These are phyloP conservation scores for Acrocephalus scirpaceus DNA, from an alignment of 2,797 vertebrate species.

Conservation along the genomic window DNA sequence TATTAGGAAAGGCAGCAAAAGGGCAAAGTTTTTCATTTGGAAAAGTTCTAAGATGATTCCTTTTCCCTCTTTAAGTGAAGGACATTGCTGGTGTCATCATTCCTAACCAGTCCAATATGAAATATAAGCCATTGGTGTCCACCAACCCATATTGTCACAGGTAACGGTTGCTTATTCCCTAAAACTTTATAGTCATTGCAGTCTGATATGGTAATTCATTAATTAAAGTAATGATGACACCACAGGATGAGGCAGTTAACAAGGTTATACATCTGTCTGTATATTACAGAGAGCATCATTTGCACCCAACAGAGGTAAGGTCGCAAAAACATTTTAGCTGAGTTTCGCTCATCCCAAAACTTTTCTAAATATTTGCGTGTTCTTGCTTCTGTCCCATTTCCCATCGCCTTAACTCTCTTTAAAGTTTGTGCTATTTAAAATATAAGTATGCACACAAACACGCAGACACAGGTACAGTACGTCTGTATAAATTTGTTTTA, in stretches of 20 bases:
- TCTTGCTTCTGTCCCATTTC: background rate
- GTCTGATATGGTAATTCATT: constrained; percentile 69
- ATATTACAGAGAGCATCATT: constrained; percentile 1
- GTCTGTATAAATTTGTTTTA: background rate
- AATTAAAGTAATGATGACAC: constrained; percentile 70
- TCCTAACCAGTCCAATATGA: constrained; percentile 40
- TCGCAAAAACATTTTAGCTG: background rate
- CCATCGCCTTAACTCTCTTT: fast-evolving
- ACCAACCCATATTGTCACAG: background rate
- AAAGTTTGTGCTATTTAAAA: background rate
- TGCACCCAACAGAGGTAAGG: constrained; percentile 10
- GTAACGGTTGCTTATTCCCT: background rate
- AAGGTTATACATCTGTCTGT: constrained; percentile 54
- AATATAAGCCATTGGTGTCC: constrained; percentile 37
- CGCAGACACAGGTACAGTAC: fast-evolving
- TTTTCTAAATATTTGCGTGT: background rate
- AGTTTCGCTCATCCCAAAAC: background rate
- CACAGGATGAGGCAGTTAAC: constrained; percentile 55
- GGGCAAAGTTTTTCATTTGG: constrained; percentile 69
- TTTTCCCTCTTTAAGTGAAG: constrained; percentile 48
- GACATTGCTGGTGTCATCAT: background rate
- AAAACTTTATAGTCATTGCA: constrained; percentile 60
- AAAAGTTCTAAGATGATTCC: constrained; percentile 55
- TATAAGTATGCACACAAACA: background rate
- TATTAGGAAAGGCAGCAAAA: constrained; percentile 70